phyloP scores from a whole-genome alignment of 1,140 invertebrate species.

The Drosophila simulans region DNA sequence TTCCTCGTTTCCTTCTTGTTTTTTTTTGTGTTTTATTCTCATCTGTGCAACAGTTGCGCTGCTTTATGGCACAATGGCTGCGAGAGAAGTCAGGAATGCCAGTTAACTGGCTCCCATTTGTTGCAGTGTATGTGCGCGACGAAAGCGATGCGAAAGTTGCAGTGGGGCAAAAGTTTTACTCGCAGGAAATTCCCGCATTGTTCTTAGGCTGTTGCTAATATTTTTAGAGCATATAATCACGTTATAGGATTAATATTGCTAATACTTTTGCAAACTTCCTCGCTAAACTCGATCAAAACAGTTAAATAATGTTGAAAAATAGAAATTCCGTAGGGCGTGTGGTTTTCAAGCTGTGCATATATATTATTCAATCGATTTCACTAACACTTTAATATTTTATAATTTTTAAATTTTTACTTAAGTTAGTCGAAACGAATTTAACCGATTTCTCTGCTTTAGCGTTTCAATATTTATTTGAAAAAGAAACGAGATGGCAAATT shows the following conservation, averaged over 20 bases:
- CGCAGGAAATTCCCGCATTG: background rate
- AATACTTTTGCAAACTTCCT: background rate
- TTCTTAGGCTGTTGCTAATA: constrained; percentile 1
- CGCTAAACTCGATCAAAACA: background rate
- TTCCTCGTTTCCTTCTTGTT: background rate
- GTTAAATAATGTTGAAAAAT: background rate
- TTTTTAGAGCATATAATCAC: background rate
- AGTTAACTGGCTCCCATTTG: constrained; percentile 58
- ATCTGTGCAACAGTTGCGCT: constrained; percentile 55
- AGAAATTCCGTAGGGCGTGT: background rate
- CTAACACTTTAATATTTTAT: too few species aligned
- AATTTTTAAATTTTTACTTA: too few species aligned
- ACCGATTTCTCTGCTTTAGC: too few species aligned
- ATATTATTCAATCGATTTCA: too few species aligned
- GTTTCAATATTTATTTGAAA: constrained; percentile 11
- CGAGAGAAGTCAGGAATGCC: constrained; percentile 25
- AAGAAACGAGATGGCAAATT: background rate
- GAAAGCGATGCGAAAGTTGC: background rate
- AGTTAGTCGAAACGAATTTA: background rate
- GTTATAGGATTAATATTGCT: background rate
- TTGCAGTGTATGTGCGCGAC: constrained; percentile 2
- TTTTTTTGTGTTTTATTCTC: constrained; percentile 4
- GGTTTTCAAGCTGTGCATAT: background rate
- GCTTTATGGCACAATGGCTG: constrained; percentile 47
- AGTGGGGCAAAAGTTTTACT: constrained; percentile 3